A percentile compares a stretch with the other conserved stretches of the same genome.
Conservation (phyloP, 2,888 invertebrate genomes). For the Dyspetes luteomarginatus region DNA sequence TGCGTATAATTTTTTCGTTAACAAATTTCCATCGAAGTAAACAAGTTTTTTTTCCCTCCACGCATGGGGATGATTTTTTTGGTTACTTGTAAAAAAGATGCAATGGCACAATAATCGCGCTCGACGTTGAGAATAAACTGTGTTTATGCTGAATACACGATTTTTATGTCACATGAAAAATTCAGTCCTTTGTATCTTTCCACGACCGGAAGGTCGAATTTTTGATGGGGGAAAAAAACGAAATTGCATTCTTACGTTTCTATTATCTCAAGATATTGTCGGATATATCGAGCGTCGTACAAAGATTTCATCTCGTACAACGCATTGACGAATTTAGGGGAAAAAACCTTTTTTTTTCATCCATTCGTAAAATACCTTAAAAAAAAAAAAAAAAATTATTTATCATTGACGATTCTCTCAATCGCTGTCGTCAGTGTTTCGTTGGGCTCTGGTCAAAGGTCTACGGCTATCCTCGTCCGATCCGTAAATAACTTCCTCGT, state of each 20-base stretch:
- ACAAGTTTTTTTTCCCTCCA: not conserved
- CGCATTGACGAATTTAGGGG: not conserved
- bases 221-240: not conserved
- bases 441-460: constrained; percentile 88
- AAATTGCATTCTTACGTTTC: not conserved
- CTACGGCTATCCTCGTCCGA: constrained; percentile 94
- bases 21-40: not conserved
- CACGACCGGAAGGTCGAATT: not conserved
- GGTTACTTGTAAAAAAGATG: constrained; percentile 25
- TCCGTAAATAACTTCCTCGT: constrained; percentile 98
- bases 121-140: not conserved
- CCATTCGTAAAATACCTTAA: constrained; percentile 13
- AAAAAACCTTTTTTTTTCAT: not conserved
- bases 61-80: not conserved
- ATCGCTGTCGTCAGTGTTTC: constrained; percentile 90
- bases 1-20: no score
- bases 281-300: constrained; percentile 24
- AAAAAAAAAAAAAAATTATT: constrained; percentile 32
- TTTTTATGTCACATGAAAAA: constrained; percentile 20
- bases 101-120: constrained; percentile 7
- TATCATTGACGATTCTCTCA: constrained; percentile 79
- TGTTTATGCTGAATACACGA: not conserved
- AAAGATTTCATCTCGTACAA: constrained; percentile 47
- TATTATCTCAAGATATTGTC: constrained; percentile 49
- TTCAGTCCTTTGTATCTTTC: constrained; percentile 46